Evolutionary conservation across 2,113 vertebrate species (phyloP), one percentile per base, ranked within the genome.

Genomic region (Oncorhynchus keta): DNA sequence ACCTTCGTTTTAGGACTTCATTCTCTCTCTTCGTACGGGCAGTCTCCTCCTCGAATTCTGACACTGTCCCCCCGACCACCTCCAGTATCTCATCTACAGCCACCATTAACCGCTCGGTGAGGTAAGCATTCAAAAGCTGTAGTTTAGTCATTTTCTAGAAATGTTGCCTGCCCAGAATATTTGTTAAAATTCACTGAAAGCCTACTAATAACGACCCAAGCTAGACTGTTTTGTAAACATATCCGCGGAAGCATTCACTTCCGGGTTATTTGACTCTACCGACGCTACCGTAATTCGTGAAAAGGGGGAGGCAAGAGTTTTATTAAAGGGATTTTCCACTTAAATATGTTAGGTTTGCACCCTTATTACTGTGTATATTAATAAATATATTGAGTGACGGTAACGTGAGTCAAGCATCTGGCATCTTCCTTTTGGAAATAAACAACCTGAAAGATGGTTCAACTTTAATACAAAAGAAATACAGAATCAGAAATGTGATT

Each of bases 81-180:
- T 83, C 85, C 80, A 87, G 80, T 16, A 87, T 81, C 74, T 87
- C 83, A 66, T 84, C 83, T 72, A 87, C 83, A 61, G 80, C 83
- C 8, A 80, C 81, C 85, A 84, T 82, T 67, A 87, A 75, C 3
- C 83, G 83, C 79, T 87, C 79, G 67, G 80, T 84, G 3, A 87
- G 74, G 26, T 81, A 79, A 5, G 80, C 80, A 51, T 82, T 81
- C 66, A 87, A 24, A 13, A 84, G 78, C 76, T 83, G 80, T 18
- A 83, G 48, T 61, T 71, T 77, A 7, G 78, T 74, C 81, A 83
- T 83, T 49, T 68, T 68, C 70, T 18, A 55, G 2, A 75, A 62
- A 22, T 22, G 0, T 7, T 1, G 6, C 18, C 7, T 9, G n/a
- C 4, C 51, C 51, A 28, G 16, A 30, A 28, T 67, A 16, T 30